Evolutionary conservation across 92 coral and sea anemone species (phyloP).

Genomic region (Galaxea fascicularis): DNA sequence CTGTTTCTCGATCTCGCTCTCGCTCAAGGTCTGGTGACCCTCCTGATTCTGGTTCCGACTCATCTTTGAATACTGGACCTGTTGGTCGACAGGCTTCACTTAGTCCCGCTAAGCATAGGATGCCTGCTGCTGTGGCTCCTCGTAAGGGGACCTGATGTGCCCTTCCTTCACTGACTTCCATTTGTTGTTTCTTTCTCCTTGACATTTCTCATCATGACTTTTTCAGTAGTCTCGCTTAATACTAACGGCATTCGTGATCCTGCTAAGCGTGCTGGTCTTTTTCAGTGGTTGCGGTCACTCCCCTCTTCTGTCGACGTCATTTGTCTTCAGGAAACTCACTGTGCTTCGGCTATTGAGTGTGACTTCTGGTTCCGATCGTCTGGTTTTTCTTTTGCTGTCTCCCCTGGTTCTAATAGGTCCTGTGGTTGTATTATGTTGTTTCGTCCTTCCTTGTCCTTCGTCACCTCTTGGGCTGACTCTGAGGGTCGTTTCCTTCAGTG

Average conservation of each 20-base stretch:
- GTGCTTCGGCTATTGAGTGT: background rate
- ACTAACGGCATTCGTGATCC: slow-evolving; percentile 54
- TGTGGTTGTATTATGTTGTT: slow-evolving; percentile 58
- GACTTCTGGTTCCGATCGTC: slow-evolving; percentile 32
- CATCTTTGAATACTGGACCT: too few relatives aligned
- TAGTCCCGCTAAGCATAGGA: too few relatives aligned
- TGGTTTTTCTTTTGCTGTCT: slow-evolving; percentile 8
- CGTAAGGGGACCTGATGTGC: too few relatives aligned
- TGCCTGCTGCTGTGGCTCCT: too few relatives aligned
- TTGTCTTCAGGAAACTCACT: slow-evolving; percentile 59
- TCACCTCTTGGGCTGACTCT: background rate
- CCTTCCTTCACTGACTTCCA: background rate
- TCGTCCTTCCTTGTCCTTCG: background rate
- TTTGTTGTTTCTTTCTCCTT: background rate
- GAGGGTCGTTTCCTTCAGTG: slow-evolving; percentile 43
- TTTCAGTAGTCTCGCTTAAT: slow-evolving; percentile 24
- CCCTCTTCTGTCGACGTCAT: background rate
- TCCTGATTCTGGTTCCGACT: too few relatives aligned
- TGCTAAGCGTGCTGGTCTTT: background rate
- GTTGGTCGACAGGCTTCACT: too few relatives aligned
- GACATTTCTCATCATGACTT: background rate
- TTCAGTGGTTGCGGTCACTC: slow-evolving; percentile 34
- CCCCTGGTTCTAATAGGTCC: background rate
- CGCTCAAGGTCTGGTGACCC: too few relatives aligned
- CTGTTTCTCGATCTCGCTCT: too few relatives aligned